These are phyloP conservation scores for Novumbra hubbsi DNA, from an alignment of 2,797 vertebrate genomes.

Conservation along the genomic window DNA sequence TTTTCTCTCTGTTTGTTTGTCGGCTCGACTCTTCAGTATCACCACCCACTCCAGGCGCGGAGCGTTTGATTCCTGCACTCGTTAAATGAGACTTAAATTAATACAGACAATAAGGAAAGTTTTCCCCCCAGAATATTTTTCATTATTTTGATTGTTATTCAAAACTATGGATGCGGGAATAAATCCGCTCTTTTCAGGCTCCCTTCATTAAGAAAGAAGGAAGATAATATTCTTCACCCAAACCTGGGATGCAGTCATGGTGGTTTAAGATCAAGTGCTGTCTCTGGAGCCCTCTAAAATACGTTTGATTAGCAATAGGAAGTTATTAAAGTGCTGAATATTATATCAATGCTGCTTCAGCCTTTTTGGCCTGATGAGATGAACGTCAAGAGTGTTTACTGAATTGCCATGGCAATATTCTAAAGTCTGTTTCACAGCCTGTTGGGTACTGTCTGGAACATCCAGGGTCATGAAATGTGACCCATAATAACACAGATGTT, in stretches of 20 bases:
- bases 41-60: constrained; percentile 32
- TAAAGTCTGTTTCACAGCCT: no score
- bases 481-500: background rate
- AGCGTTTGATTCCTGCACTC: constrained; percentile 47
- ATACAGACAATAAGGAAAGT: constrained; percentile 54
- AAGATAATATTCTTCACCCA: constrained; percentile 32
- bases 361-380: constrained; percentile 12
- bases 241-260: constrained; percentile 30
- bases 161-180: constrained; percentile 15
- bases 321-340: constrained; percentile 13
- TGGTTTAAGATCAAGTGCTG: constrained; percentile 35
- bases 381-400: constrained; percentile 6
- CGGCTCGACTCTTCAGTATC: constrained; percentile 28
- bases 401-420: constrained; percentile 19
- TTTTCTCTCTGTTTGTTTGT: constrained; percentile 55
- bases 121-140: constrained; percentile 36
- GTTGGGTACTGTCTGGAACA: no score
- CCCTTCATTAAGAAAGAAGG: constrained; percentile 37
- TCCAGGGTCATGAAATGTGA: no score
- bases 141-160: constrained; percentile 48
- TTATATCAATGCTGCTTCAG: constrained; percentile 17
- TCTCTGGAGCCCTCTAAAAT: constrained; percentile 21
- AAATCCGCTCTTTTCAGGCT: constrained; percentile 25
- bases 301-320: constrained; percentile 31
- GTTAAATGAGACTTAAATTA: constrained; percentile 60